These are phyloP conservation scores for Tragulus kanchil DNA, from an alignment of 2,113 vertebrate genomes.

Conservation along the genomic window DNA sequence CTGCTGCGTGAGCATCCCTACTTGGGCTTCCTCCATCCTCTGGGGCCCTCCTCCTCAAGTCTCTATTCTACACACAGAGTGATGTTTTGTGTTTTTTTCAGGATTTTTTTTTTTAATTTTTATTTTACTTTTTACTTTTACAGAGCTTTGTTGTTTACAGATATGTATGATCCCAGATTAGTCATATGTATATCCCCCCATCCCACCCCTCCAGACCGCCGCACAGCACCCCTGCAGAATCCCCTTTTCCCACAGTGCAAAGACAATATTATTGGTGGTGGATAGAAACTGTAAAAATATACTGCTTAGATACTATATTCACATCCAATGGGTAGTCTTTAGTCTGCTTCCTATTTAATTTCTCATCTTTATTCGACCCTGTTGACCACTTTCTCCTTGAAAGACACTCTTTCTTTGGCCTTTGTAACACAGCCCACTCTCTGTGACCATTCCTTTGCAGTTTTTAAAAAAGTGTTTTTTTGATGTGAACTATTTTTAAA, in stretches of 20 bases:
- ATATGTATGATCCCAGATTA: too few relatives aligned
- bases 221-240: too few relatives aligned
- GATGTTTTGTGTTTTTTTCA: neutral
- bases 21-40: neutral
- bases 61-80: neutral
- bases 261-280: neutral
- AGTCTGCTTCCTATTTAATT: neutral
- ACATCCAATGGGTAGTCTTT: neutral
- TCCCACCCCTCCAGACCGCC: too few relatives aligned
- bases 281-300: neutral
- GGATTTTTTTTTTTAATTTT: too few relatives aligned
- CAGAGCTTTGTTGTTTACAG: too few relatives aligned
- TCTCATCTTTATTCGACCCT: neutral
- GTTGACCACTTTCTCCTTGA: neutral
- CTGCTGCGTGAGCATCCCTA: neutral
- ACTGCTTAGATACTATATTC: neutral
- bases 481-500: neutral
- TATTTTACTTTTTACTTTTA: too few relatives aligned
- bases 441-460: neutral
- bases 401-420: neutral
- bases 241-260: too few relatives aligned
- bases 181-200: too few relatives aligned
- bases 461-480: neutral
- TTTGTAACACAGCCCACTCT: neutral
- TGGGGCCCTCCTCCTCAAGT: neutral